Conservation (phyloP, 2,113 vertebrate genomes). For the Atlantisia rogersi region DNA sequence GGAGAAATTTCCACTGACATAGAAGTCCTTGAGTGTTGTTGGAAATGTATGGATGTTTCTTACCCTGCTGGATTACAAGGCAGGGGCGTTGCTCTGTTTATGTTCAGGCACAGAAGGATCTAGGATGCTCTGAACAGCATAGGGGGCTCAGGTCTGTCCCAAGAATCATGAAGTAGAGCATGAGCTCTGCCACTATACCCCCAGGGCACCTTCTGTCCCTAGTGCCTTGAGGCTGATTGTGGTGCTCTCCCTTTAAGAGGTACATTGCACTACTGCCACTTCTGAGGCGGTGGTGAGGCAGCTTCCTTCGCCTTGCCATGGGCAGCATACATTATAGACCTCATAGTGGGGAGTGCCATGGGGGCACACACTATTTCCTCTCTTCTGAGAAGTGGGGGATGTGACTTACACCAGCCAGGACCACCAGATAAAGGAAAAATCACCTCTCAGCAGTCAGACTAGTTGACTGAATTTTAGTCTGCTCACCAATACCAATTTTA, state of each 20-base stretch:
- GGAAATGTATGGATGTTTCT: background rate
- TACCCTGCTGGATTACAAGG: no score
- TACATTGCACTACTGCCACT: background rate
- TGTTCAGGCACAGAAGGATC: background rate
- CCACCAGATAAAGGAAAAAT: background rate
- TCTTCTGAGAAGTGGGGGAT: background rate
- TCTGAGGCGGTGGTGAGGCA: background rate
- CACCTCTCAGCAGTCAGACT: background rate
- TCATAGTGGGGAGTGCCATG: background rate
- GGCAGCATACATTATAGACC: background rate
- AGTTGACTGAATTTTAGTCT: background rate
- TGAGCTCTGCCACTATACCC: background rate
- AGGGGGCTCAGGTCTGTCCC: background rate
- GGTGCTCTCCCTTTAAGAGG: background rate
- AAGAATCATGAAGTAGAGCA: background rate
- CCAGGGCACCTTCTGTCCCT: background rate
- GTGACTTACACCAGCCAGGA: background rate
- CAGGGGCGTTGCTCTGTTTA: background rate
- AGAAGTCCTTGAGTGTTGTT: background rate
- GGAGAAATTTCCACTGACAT: background rate
- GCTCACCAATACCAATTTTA: background rate
- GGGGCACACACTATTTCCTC: rapidly evolving
- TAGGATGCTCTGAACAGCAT: background rate
- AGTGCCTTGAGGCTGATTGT: no score
- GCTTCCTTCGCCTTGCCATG: background rate